These are phyloP conservation scores for Dolichotis patagonum DNA, from an alignment of 2,113 vertebrate species.

Conservation along the genomic window DNA sequence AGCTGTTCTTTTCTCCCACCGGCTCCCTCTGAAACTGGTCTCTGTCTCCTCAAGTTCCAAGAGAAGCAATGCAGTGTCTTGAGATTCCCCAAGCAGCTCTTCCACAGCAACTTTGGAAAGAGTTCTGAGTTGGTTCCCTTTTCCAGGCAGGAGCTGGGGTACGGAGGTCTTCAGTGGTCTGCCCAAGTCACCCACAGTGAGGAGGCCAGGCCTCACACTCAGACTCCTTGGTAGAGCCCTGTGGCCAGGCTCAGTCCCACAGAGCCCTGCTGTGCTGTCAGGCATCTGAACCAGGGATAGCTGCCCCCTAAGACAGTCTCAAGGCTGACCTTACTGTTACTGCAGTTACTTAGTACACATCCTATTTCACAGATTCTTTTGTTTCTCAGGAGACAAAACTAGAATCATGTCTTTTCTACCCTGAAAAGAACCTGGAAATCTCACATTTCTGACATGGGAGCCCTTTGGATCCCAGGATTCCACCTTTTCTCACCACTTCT, in stretches of 20 bases:
- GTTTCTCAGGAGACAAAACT: neutral
- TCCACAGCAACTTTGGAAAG: neutral
- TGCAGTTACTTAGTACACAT: neutral
- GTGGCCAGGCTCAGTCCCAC: neutral
- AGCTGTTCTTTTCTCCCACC: neutral
- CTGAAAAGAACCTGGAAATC: neutral
- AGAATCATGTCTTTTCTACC: neutral
- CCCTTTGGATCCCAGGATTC: neutral
- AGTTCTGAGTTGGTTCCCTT: neutral
- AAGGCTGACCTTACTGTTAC: neutral
- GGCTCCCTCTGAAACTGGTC: neutral
- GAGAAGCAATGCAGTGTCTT: neutral
- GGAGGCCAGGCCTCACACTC: neutral
- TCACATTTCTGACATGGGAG: neutral
- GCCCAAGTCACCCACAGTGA: neutral
- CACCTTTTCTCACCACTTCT: neutral
- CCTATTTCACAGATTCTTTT: neutral
- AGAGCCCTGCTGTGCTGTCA: neutral
- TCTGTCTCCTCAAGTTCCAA: neutral
- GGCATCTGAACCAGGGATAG: neutral
- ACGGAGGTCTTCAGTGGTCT: neutral
- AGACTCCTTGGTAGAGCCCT: neutral
- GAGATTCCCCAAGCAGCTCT: neutral
- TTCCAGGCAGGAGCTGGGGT: neutral
- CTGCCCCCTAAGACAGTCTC: neutral